A percentile compares a stretch with the other conserved stretches of the same genome.
These are phyloP conservation scores for Coranthus polyacanthus DNA, from an alignment of 2,797 vertebrate species.

Conservation along the genomic window DNA sequence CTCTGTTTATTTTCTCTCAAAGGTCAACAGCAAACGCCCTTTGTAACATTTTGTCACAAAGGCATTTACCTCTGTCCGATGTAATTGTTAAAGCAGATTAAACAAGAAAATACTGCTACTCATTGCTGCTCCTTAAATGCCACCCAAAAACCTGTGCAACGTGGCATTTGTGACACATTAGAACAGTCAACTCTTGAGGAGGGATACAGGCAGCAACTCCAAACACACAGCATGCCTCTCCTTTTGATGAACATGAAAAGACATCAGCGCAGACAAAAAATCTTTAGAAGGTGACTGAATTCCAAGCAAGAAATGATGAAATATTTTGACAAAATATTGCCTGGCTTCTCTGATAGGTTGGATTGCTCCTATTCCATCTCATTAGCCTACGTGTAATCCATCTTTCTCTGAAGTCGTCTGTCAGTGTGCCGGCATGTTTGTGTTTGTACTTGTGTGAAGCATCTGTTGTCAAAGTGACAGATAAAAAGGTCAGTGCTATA, in stretches of 20 bases:
- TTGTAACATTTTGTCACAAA: slow-evolving; percentile 24
- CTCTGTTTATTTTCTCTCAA: slow-evolving; percentile 38
- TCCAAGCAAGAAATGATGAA: slow-evolving; percentile 61
- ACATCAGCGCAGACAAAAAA: slow-evolving; percentile 56
- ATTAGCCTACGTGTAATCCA: slow-evolving; percentile 66
- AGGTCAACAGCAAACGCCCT: slow-evolving; percentile 57
- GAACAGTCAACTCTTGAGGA: slow-evolving; percentile 30
- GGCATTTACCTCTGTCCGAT: slow-evolving; percentile 29
- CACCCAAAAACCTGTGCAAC: slow-evolving; percentile 19
- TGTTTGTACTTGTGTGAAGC: slow-evolving; percentile 26
- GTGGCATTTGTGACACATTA: slow-evolving; percentile 41
- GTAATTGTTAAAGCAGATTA: slow-evolving; percentile 35
- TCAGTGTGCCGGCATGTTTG: slow-evolving; percentile 31
- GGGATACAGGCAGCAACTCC: slow-evolving; percentile 39
- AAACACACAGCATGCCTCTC: slow-evolving; percentile 34
- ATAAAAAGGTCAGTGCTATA: slow-evolving; percentile 65
- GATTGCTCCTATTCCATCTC: slow-evolving; percentile 59
- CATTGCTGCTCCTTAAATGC: slow-evolving; percentile 21
- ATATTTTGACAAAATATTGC: slow-evolving; percentile 64
- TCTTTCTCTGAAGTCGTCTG: slow-evolving; percentile 47
- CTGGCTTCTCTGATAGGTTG: slow-evolving; percentile 54
- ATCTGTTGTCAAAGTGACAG: slow-evolving; percentile 58
- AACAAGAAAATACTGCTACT: slow-evolving; percentile 35
- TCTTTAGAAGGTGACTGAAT: slow-evolving; percentile 56
- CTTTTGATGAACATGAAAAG: slow-evolving; percentile 60